Base-by-base conservation (phyloP, 2,113 vertebrate genomes). In the Nannobrachium achirus region DNA sequence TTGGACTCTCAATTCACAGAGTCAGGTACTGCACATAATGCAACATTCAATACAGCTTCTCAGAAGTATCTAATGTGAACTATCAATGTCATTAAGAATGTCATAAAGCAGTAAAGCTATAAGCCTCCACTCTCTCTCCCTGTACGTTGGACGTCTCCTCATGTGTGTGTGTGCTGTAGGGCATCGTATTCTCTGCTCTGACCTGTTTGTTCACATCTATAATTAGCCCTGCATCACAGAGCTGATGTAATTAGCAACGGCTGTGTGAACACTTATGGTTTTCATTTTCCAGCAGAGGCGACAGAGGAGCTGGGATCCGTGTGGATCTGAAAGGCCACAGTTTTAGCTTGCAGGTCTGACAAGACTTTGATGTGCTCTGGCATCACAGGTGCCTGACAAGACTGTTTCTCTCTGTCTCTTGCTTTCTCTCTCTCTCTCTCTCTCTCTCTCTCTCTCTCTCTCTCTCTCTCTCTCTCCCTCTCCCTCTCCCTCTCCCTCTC, bases 1-100 rank as follows among this genome's bases (percentile, higher is more conserved):
- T 89, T 96, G 82, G 98, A 99, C 89, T 91, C 94, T 80, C 90
- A 93, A 69, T 91, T 94, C 89, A 93, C 92, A 75, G 96, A 97
- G 90, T 92, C 93, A 91, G 93, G 93, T 94, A 89, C 72, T 48
- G 57, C 55, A 69, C 51, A 10, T 19, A 49, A 9, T 49, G 49
- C 42, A 62, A 13, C 58, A 38, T 59, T 38, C 71, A 65, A 20
- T 15, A 15, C 15, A 18, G 58, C 52, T 49, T 9, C 68, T 57
- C 79, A 68, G 51, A 58, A 11, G 10, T 41, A 15, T 72, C 62
- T 66, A 59, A 68, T 63, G 4, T 49, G 39, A 56, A 38, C 18
- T 42, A 38, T 76, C 61, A 63, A 55, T 69, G 10, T 41, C 39
- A 63, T 78, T 51, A 51, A 51, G 16, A 1, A 20, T 63, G 3